Conservation (phyloP, 1,140 invertebrate species). For the Drosophila simulans region DNA sequence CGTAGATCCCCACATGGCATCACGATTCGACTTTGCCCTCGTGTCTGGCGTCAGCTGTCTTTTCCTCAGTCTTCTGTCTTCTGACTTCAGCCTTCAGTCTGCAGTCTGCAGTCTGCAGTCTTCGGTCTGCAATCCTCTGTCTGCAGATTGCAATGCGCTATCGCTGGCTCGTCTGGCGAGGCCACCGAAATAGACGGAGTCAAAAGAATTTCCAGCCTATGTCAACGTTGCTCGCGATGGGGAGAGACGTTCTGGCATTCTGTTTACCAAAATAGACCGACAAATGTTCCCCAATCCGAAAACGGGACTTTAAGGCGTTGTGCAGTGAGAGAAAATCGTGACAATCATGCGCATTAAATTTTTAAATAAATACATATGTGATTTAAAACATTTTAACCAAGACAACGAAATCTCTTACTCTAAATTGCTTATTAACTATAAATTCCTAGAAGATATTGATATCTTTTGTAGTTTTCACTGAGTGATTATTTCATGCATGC, state of each 20-base stretch:
- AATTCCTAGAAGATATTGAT: not conserved
- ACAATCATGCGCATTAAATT: too few species aligned
- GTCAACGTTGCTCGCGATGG: slow-evolving; percentile 59
- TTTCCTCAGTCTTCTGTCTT: not conserved
- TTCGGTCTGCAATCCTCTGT: slow-evolving; percentile 16
- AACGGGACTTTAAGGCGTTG: slow-evolving; percentile 18
- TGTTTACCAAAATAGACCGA: slow-evolving; percentile 56
- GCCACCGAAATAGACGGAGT: slow-evolving; percentile 58
- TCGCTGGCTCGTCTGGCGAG: slow-evolving; percentile 41
- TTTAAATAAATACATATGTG: not conserved
- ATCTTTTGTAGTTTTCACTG: too few species aligned
- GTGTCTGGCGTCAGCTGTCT: slow-evolving; percentile 42
- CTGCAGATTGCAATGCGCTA: slow-evolving; percentile 7
- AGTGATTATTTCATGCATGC: too few species aligned
- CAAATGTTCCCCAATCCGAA: slow-evolving; percentile 17
- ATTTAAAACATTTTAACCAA: too few species aligned
- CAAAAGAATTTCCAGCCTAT: slow-evolving; percentile 73
- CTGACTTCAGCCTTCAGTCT: not conserved
- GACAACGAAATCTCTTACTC: too few species aligned
- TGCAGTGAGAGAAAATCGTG: slow-evolving; percentile 5
- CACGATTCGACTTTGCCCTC: slow-evolving; percentile 41
- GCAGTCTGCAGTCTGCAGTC: not conserved
- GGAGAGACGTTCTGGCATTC: slow-evolving; percentile 42
- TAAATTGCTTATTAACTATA: not conserved
- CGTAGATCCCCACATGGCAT: slow-evolving; percentile 17